phyloP scores from a whole-genome alignment of 2,113 vertebrate species.

The Ameiurus melas region DNA sequence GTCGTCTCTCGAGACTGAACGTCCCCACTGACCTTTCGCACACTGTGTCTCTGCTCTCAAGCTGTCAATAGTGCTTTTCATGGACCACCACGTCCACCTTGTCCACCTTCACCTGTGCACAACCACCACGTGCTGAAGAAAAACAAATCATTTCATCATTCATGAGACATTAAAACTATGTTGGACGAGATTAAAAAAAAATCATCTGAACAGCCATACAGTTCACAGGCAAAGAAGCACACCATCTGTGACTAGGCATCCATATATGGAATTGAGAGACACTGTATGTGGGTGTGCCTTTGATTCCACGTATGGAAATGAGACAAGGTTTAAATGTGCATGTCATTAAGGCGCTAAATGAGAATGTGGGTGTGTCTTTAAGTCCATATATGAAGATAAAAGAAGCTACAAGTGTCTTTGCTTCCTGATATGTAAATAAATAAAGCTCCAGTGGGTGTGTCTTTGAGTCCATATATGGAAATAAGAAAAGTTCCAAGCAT shows the following conservation, averaged over 20 bases:
- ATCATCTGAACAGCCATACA: background rate
- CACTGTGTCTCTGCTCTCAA: slow-evolving; percentile 58
- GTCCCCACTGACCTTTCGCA: slow-evolving; percentile 62
- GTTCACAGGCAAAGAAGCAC: no score
- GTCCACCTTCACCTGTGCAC: slow-evolving; percentile 39
- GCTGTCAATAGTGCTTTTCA: slow-evolving; percentile 69
- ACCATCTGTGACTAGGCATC: background rate
- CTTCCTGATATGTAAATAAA: background rate
- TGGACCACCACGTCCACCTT: slow-evolving; percentile 57
- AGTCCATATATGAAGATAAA: background rate
- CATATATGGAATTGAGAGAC: background rate
- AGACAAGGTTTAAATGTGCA: background rate
- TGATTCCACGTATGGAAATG: background rate
- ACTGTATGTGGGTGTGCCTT: background rate
- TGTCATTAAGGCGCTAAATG: background rate
- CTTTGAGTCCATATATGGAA: no score
- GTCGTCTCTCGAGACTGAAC: slow-evolving; percentile 52
- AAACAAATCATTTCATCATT: background rate
- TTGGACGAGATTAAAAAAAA: background rate
- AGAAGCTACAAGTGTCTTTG: background rate
- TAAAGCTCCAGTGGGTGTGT: no score
- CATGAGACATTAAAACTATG: background rate
- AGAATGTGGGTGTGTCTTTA: background rate
- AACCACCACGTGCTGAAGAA: slow-evolving; percentile 2
- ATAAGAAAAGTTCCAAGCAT: no score